Evolutionary conservation across 2,888 invertebrate species (phyloP).

Genomic region (Sepiola atlantica): DNA sequence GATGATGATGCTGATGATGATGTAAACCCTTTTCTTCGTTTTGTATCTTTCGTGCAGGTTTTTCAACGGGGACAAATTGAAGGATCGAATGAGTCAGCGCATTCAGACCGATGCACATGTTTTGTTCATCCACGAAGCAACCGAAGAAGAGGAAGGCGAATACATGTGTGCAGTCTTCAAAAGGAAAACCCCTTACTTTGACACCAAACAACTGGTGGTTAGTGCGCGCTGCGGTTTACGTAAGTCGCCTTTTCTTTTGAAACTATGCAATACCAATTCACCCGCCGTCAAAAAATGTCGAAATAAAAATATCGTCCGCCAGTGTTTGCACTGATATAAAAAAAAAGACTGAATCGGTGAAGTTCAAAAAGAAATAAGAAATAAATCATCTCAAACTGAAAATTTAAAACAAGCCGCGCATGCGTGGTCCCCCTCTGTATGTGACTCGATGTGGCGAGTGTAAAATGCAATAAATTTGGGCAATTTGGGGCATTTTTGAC

Average conservation of each 20-base stretch:
- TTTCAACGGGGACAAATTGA: background rate
- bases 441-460: no score
- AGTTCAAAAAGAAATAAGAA: no score
- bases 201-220: conserved; percentile 54
- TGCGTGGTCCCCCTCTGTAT: no score
- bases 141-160: conserved; percentile 55
- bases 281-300: background rate
- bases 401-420: no score
- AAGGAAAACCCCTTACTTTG: conserved; percentile 52
- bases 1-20: no score
- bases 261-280: background rate
- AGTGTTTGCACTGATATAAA: background rate
- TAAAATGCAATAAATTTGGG: no score
- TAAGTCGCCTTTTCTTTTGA: conserved; percentile 47
- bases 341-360: background rate
- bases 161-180: conserved; percentile 59
- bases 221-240: conserved; percentile 56
- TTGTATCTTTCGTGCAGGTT: background rate
- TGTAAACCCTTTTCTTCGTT: background rate
- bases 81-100: background rate
- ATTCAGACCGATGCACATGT: conserved; percentile 55
- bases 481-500: no score
- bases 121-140: conserved; percentile 54
- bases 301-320: background rate
- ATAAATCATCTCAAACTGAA: no score